These are phyloP conservation scores for Poeciliopsis retropinna DNA, from an alignment of 2,113 vertebrate species.

Conservation along the genomic window DNA sequence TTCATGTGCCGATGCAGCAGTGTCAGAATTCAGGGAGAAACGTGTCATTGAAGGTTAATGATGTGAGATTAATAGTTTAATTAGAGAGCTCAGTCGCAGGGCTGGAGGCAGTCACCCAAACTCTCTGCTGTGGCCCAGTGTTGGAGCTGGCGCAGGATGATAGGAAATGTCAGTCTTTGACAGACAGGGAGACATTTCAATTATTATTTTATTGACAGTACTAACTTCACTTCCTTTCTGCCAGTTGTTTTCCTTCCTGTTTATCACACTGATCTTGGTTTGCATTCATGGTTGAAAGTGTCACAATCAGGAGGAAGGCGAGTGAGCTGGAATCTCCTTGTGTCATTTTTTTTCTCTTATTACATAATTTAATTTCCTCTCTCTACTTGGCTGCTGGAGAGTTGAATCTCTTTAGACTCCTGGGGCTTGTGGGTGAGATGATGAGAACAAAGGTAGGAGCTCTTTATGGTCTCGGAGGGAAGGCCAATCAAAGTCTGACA, in stretches of 20 bases:
- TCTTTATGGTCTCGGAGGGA: conserved; percentile 66
- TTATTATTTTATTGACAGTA: conserved; percentile 22
- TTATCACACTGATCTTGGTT: conserved; percentile 21
- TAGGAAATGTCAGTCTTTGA: conserved; percentile 44
- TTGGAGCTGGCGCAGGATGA: conserved; percentile 43
- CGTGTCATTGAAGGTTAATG: conserved; percentile 72
- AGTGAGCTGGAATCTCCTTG: conserved; percentile 35
- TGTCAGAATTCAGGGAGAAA: conserved; percentile 59
- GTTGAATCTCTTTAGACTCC: conserved; percentile 57
- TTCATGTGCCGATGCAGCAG: conserved; percentile 48
- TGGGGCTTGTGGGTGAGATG: conserved; percentile 34
- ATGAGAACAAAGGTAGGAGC: conserved; percentile 61
- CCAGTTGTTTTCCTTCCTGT: neutral
- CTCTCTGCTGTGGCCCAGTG: conserved; percentile 53
- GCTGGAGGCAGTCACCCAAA: conserved; percentile 65
- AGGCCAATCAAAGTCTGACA: conserved; percentile 67
- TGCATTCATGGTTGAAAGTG: conserved; percentile 34
- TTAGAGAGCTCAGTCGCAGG: conserved; percentile 64
- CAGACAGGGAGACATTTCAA: conserved; percentile 44
- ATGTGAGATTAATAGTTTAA: conserved; percentile 81
- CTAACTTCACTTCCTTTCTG: neutral
- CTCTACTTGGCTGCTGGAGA: conserved; percentile 38
- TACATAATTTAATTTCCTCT: conserved; percentile 66
- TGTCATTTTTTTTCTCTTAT: conserved; percentile 47
- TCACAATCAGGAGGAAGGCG: conserved; percentile 30